Evolutionary conservation across 2,888 invertebrate species (phyloP), one percentile per base, ranked within the genome.

Genomic region (Nesidiocoris tenuis): DNA sequence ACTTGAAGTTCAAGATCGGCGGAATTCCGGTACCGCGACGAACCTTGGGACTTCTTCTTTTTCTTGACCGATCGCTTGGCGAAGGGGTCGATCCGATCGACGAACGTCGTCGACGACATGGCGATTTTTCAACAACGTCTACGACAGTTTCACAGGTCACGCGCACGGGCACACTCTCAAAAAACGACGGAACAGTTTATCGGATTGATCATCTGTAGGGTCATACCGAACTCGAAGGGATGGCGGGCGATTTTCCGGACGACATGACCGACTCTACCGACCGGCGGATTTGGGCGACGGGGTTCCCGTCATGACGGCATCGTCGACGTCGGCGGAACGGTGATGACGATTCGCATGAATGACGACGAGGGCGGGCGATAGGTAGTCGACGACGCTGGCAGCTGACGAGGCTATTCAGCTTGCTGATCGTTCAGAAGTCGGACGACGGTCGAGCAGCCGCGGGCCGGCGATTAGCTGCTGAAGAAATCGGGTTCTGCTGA

Each of bases 31-130:
- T 98, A 99, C 83, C 98, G 91, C 80, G 98, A 98, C 82, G 98
- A 98, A 83, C 98, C 98, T 87, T 98, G 98, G 84, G 97, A 96
- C 87, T 96, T 95, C 88, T 96, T 97, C 84, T 95, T 95, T 87
- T 98, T 97, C 88, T 96, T 96, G 83, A 96, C 87, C 83, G 98
- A 97, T 85, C 96, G 91, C 89, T 98, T 98, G 82, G 95, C 94
- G 87, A 98, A 98, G 83, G 98, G 98, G 89, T 98, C 98, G 88
- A 98, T 98, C 87, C 97, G 94, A 90, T 98, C 98, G 87, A 97
- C 96, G 89, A 97, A 95, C 85, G 94, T 91, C 87, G 90, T 91
- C 87, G 93, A 80, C 77, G 79, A 79, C 79, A 79, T 79, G 70
- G 39, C 39, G 39, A 39, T 7, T 39, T 3, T 9, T n/a, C n/a